Percentiles rank a stretch among this genome's conserved stretches.
phyloP scores from a whole-genome alignment of 2,797 vertebrate genomes.

The Dermochelys coriacea region DNA sequence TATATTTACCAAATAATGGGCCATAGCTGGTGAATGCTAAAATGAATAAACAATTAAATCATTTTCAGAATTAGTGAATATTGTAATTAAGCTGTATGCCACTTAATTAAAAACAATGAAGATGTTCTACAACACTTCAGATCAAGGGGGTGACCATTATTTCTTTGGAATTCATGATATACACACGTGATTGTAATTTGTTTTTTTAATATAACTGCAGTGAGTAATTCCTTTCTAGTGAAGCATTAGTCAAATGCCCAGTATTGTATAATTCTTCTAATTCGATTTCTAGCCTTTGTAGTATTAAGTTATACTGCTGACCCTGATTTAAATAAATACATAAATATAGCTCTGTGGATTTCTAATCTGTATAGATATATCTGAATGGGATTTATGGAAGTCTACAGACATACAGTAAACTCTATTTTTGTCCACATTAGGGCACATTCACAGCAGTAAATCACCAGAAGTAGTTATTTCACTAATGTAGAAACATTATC shows the following conservation, averaged over 20 bases:
- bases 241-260: conserved; percentile 44
- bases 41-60: background rate
- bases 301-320: conserved; percentile 22
- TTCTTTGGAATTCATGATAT: conserved; percentile 56
- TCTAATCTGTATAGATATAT: background rate
- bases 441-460: background rate
- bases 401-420: background rate
- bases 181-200: conserved; percentile 57
- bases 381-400: background rate
- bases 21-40: conserved; percentile 9
- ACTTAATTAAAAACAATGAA: conserved; percentile 62
- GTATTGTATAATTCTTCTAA: conserved; percentile 38
- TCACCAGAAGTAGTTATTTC: background rate
- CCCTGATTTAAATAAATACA: background rate
- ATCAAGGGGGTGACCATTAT: conserved; percentile 38
- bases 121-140: conserved; percentile 46
- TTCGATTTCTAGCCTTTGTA: conserved; percentile 29
- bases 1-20: background rate
- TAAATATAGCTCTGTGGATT: background rate
- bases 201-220: conserved; percentile 38
- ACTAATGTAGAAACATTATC: background rate
- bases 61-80: background rate
- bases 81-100: background rate
- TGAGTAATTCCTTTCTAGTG: conserved; percentile 47
- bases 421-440: accelerated